A percentile compares a stretch with the other conserved stretches of the same genome.
Evolutionary conservation across 2,113 vertebrate species (phyloP).

Genomic region (Rhizomys pruinosus): DNA sequence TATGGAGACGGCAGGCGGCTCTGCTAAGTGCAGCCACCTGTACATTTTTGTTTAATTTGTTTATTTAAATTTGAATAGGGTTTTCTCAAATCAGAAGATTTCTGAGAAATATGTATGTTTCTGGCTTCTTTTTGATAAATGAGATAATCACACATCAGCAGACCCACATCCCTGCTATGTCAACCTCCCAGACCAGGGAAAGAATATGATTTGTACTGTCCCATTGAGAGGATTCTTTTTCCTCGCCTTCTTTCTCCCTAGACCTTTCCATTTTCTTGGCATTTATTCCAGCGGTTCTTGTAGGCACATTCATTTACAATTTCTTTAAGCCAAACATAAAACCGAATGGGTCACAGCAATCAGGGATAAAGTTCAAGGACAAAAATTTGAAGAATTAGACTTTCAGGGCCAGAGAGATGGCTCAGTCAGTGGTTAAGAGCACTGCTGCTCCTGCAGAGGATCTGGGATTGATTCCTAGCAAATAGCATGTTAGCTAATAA

Average conservation of each 20-base stretch:
- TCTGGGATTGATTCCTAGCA: too few species aligned
- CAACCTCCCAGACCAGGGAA: not conserved
- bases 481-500: too few species aligned
- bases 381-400: not conserved
- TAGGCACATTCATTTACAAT: not conserved
- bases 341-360: not conserved
- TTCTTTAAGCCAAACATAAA: slow-evolving; percentile 2
- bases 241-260: not conserved
- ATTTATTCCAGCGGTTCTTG: not conserved
- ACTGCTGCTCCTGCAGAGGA: too few species aligned
- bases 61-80: not conserved
- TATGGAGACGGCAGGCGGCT: too few species aligned
- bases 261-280: not conserved
- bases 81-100: not conserved
- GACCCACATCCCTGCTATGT: not conserved
- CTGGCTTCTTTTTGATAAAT: not conserved
- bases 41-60: not conserved
- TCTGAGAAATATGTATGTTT: slow-evolving; percentile 11
- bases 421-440: too few species aligned
- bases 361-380: slow-evolving; percentile 32
- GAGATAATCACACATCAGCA: not conserved
- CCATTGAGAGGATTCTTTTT: not conserved
- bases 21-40: not conserved
- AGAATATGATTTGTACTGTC: not conserved
- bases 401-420: not conserved